Conservation (phyloP, 2,888 invertebrate genomes). For the Orthosia incerta region DNA sequence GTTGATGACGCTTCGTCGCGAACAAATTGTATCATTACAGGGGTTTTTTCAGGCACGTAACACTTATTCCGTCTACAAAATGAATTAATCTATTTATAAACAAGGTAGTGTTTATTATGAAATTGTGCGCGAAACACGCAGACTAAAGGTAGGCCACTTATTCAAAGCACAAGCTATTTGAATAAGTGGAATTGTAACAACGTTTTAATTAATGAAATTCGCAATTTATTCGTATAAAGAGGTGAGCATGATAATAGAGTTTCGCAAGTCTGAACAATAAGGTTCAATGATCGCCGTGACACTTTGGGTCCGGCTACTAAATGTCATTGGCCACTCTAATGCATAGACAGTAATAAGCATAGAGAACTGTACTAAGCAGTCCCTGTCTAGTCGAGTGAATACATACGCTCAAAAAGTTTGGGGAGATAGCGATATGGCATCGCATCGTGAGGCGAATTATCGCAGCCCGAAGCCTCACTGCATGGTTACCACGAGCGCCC, state of each 20-base stretch:
- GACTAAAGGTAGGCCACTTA: conserved; percentile 45
- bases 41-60: background rate
- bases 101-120: conserved; percentile 30
- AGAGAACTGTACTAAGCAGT: too few relatives aligned
- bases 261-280: conserved; percentile 86
- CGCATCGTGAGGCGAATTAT: too few relatives aligned
- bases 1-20: too few relatives aligned
- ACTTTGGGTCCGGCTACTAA: conserved; percentile 61
- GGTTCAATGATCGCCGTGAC: conserved; percentile 81
- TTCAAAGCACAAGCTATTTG: conserved; percentile 52
- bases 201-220: conserved; percentile 64
- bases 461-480: too few relatives aligned
- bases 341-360: background rate
- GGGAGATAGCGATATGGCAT: too few relatives aligned
- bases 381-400: too few relatives aligned
- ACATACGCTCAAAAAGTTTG: too few relatives aligned
- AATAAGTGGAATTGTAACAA: conserved; percentile 56
- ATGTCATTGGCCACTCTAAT: conserved; percentile 64
- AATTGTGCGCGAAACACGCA: conserved; percentile 47
- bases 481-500: too few relatives aligned
- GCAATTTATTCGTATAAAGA: conserved; percentile 63
- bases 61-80: conserved; percentile 18
- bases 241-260: conserved; percentile 74
- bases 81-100: conserved; percentile 46
- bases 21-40: conserved; percentile 8